Percentiles rank a stretch among this genome's conserved stretches.
phyloP scores from a whole-genome alignment of 2,888 invertebrate genomes.

The Eristalis tenax region DNA sequence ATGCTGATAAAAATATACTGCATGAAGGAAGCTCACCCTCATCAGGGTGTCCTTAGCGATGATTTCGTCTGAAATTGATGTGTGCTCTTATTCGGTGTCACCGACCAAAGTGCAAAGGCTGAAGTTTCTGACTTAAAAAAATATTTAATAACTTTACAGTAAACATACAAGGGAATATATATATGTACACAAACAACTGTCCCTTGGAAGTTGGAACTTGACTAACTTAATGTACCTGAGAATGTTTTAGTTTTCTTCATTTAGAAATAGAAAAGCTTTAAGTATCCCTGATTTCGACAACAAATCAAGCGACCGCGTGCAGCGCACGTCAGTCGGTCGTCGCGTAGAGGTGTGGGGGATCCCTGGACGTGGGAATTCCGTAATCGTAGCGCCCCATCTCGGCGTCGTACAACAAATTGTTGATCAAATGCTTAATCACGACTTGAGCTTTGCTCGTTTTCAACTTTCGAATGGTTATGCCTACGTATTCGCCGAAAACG shows the following conservation, averaged over 20 bases:
- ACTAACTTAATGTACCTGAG: constrained; percentile 67
- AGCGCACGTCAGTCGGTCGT: constrained; percentile 69
- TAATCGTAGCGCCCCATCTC: constrained; percentile 79
- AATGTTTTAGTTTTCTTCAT: constrained; percentile 30
- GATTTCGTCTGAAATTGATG: neutral
- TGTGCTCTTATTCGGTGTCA: neutral
- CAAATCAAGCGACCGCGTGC: neutral
- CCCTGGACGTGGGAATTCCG: constrained; percentile 78
- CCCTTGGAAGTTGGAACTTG: constrained; percentile 49
- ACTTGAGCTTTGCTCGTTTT: constrained; percentile 79
- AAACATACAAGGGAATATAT: constrained; percentile 7
- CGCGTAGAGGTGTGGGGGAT: constrained; percentile 79
- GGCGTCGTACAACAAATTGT: constrained; percentile 79
- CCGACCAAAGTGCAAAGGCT: neutral
- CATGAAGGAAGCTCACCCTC: neutral
- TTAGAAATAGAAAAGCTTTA: constrained; percentile 41
- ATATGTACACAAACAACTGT: constrained; percentile 15
- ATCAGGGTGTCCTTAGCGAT: neutral
- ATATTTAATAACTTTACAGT: constrained; percentile 18
- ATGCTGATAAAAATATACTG: neutral
- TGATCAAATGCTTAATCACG: constrained; percentile 79
- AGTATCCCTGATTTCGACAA: constrained; percentile 49
- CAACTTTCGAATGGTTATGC: constrained; percentile 79
- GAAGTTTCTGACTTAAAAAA: neutral
- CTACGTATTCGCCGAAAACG: constrained; percentile 80